Evolutionary conservation across 2,888 invertebrate species (phyloP), one percentile per base, ranked within the genome.

Genomic region (Thysanoteuthis rhombus): DNA sequence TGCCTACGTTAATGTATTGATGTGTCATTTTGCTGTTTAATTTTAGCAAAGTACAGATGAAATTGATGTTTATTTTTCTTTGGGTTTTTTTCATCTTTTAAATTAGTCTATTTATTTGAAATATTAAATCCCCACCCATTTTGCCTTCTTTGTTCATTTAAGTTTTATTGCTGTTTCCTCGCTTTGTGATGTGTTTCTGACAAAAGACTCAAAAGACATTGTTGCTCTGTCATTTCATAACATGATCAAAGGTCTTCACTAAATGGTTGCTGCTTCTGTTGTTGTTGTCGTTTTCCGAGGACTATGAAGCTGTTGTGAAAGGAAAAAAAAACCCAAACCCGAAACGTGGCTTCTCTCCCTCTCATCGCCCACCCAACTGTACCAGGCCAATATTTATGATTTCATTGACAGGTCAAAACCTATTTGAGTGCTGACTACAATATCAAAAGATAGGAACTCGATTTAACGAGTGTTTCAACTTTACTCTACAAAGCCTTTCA

Each of bases 41-140:
- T 52, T 52, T 52, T 52, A 52, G 52, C 52, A 75, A 75, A 75
- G 75, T n/a, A n/a, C 75, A 75, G n/a, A 75, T 75, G n/a, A 75
- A 75, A 75, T n/a, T n/a, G n/a, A 75, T 75, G 75, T 75, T 12
- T n/a, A 75, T 75, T 75, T n/a, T 75, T 75, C 25, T 5, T 52
- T 52, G 22, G 25, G 25, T 2, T n/a, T 75, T 75, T n/a, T n/a
- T 25, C 12, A 10, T 16, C n/a, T 75, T 75, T 75, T 75, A 75
- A 75, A 75, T 75, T 75, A 75, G 75, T 75, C 75, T 75, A 75
- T 75, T 75, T 75, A 75, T 75, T 75, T 75, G 75, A 75, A 75
- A 75, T 75, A 75, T 75, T 75, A n/a, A 75, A 75, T 75, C 75
- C 75, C 75, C n/a, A n/a, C n/a, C n/a, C n/a, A 16, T n/a, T n/a